Percentiles rank a stretch among this genome's conserved stretches.
phyloP scores from a whole-genome alignment of 2,888 invertebrate species.

The Seira musarum region DNA sequence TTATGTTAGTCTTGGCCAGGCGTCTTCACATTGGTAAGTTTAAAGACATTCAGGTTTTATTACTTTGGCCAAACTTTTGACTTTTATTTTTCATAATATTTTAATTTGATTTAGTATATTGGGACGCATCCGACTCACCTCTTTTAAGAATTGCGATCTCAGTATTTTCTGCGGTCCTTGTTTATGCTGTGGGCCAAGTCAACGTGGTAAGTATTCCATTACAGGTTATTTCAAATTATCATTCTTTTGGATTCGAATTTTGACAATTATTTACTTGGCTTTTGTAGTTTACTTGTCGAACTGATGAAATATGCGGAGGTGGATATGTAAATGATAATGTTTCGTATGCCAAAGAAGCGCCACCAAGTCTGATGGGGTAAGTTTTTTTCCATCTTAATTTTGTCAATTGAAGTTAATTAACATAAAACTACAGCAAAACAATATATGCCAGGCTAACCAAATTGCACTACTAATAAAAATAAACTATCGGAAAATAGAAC shows the following conservation, averaged over 20 bases:
- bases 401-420: neutral
- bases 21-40: slow-evolving; percentile 79
- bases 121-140: slow-evolving; percentile 89
- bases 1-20: slow-evolving; percentile 88
- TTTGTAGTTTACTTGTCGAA: slow-evolving; percentile 78
- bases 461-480: too few species aligned
- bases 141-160: slow-evolving; percentile 88
- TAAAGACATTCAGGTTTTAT: too few species aligned
- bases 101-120: slow-evolving; percentile 89
- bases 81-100: too few species aligned
- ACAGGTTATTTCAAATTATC: neutral
- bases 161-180: slow-evolving; percentile 87
- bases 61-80: too few species aligned
- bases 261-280: slow-evolving; percentile 5
- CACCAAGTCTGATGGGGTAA: slow-evolving; percentile 65
- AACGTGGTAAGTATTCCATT: slow-evolving; percentile 87
- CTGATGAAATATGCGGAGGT: slow-evolving; percentile 74
- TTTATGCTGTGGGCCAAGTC: slow-evolving; percentile 92
- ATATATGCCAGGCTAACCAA: too few species aligned
- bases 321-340: slow-evolving; percentile 66
- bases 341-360: slow-evolving; percentile 62
- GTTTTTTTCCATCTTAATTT: too few species aligned
- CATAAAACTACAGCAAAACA: too few species aligned
- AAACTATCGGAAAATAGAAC: too few species aligned
- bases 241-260: slow-evolving; percentile 9